Percentiles rank a stretch among this genome's conserved stretches.
These are phyloP conservation scores for Anniella stebbinsi DNA, from an alignment of 2,797 vertebrate genomes.

Conservation along the genomic window DNA sequence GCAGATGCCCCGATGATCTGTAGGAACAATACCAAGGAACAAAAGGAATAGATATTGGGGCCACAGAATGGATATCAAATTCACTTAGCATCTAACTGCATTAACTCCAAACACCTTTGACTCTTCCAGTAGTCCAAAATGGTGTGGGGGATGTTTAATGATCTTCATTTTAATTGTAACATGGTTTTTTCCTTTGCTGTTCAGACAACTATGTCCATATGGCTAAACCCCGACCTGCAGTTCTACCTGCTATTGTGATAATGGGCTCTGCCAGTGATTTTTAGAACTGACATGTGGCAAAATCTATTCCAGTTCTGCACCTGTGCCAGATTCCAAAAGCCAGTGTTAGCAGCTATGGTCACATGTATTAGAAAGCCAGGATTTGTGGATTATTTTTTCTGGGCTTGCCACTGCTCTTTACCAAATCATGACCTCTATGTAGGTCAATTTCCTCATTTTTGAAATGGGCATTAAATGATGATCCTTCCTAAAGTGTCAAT, in stretches of 20 bases:
- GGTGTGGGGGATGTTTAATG: too few species aligned
- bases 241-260: neutral
- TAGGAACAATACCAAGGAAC: rapidly evolving
- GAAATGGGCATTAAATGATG: slow-evolving; percentile 12
- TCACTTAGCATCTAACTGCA: neutral
- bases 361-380: neutral
- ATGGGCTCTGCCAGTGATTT: neutral
- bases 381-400: neutral
- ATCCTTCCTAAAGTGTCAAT: slow-evolving; percentile 24
- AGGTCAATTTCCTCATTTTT: neutral
- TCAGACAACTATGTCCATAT: rapidly evolving
- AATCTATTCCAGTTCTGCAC: neutral
- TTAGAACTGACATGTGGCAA: neutral
- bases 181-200: neutral
- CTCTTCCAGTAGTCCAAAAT: neutral
- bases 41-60: neutral
- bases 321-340: slow-evolving; percentile 41
- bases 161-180: neutral
- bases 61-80: neutral
- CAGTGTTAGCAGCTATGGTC: slow-evolving; percentile 30
- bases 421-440: neutral
- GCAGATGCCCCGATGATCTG: neutral
- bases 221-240: neutral
- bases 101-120: neutral
- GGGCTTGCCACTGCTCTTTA: rapidly evolving